Base-by-base conservation (phyloP, 2,797 vertebrate genomes). In the Otus scops region DNA sequence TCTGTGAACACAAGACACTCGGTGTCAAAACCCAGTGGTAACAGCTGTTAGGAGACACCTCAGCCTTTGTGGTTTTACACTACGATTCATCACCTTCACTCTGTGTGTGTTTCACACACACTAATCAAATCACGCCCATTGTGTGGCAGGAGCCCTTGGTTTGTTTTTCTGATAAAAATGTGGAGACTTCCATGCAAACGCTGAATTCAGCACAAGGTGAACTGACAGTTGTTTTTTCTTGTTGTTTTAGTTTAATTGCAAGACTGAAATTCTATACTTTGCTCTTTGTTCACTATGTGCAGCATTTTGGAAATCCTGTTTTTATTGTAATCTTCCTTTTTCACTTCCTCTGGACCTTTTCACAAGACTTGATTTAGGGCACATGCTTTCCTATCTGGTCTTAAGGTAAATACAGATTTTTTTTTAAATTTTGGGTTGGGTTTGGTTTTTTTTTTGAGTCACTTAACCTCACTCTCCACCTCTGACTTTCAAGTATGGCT, bases 281-380 rank as follows among this genome's bases (percentile, higher is more conserved):
- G 34, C 34, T 68, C 69, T 38, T 80, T 57, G 11, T 76, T 84
- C 43, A 51, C 53, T 59, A n/a, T 73, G 59, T 73, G 60, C 89
- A 84, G 45, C 0, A n/a, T 90, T 85, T 89, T 76, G 60, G 65
- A 94, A 87, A 90, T 92, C 87, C 92, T 95, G 79, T 74, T 92
- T 95, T 77, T 89, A 60, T 59, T 81, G 50, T 90, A 47, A 6
- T 94, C 83, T 81, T 89, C 69, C 70, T 84, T 94, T 94, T 74
- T 85, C 65, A 61, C 83, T 90, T 89, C 78, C 78, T 80, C 65
- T 60, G 75, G 34, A 78, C 75, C 65, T 69, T 81, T 73, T 85
- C 60, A 85, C 26, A 80, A 83, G 45, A 30, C 18, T 27, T 81
- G 45, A 64, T 56, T 84, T 92, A 75, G 68, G 57, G 63, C 68